These are phyloP conservation scores for Blastomussa wellsi DNA, from an alignment of 92 coral and sea anemone species.

Conservation along the genomic window DNA sequence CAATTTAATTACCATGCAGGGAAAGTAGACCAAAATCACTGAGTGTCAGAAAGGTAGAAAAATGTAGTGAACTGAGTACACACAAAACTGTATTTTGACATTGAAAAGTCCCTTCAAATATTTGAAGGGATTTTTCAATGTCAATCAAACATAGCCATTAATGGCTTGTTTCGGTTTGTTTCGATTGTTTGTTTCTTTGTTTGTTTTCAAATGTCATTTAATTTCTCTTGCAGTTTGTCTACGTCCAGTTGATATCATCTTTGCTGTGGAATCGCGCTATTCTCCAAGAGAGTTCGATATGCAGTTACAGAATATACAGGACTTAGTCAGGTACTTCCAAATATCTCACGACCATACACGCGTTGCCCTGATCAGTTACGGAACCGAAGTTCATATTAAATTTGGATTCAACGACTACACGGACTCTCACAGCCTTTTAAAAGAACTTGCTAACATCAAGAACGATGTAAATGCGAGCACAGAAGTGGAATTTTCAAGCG, in stretches of 20 bases:
- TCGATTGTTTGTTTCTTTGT: neutral
- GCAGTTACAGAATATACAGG: neutral
- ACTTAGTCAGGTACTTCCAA: neutral
- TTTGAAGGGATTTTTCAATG: no score
- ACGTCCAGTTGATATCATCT: constrained; percentile 15
- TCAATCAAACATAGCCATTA: no score
- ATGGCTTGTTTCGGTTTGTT: neutral
- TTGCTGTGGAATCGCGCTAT: constrained; percentile 36
- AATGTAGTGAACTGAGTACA: neutral
- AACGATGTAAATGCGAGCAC: constrained; percentile 14
- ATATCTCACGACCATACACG: constrained; percentile 18
- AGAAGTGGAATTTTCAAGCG: constrained; percentile 2
- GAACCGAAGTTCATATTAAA: neutral
- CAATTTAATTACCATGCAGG: neutral
- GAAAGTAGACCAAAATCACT: neutral
- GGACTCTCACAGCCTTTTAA: neutral
- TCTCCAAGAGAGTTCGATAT: constrained; percentile 14
- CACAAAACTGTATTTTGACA: neutral
- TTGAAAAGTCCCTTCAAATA: no score
- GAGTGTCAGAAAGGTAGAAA: neutral
- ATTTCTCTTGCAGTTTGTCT: constrained; percentile 19
- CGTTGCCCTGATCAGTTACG: constrained; percentile 20
- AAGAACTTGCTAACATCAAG: constrained; percentile 1
- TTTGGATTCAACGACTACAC: constrained; percentile 28
- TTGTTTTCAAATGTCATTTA: neutral